phyloP scores from a whole-genome alignment of 2,113 vertebrate genomes.

The Harpagus bidentatus region DNA sequence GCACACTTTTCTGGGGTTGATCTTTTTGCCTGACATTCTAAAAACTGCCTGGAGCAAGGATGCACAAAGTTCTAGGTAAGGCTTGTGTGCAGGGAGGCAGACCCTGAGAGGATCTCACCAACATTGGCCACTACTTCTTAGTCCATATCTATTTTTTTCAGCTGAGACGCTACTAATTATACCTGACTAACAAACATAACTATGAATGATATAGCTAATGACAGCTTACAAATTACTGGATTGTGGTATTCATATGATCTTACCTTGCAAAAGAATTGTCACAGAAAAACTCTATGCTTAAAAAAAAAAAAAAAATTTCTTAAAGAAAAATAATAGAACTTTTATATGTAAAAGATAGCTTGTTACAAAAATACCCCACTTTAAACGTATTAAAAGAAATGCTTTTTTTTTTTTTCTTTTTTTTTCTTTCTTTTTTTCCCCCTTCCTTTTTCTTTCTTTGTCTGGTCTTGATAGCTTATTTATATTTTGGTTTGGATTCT shows the following conservation, averaged over 20 bases:
- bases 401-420: neutral
- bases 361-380: neutral
- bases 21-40: neutral
- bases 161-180: neutral
- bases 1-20: neutral
- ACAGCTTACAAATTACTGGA: neutral
- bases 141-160: neutral
- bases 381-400: neutral
- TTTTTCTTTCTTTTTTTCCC: rapidly evolving
- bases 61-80: neutral
- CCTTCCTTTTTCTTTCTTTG: neutral
- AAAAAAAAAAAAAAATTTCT: neutral
- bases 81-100: neutral
- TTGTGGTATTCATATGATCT: neutral
- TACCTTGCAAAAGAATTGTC: neutral
- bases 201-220: neutral
- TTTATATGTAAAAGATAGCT: neutral
- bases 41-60: neutral
- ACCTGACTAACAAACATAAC: neutral
- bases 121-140: neutral
- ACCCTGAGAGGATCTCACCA: neutral
- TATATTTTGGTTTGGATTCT: neutral
- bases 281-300: neutral
- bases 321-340: neutral
- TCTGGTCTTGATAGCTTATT: neutral